phyloP scores from a whole-genome alignment of 2,113 vertebrate genomes.

The Mustela nigripes region DNA sequence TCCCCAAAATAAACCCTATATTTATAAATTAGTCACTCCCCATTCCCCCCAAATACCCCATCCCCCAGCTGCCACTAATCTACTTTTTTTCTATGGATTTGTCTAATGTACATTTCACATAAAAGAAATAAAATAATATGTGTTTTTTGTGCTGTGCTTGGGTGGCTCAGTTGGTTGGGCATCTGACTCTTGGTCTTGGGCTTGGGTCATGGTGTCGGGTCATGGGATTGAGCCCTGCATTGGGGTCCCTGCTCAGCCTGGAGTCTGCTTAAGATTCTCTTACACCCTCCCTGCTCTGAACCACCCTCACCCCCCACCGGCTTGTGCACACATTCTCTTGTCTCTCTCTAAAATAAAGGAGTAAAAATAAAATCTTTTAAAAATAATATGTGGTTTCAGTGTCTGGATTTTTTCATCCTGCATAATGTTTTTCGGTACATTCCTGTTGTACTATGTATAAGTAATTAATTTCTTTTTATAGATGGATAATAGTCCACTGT shows the following conservation, averaged over 20 bases:
- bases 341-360: neutral
- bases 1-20: too few species aligned
- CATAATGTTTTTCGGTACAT: neutral
- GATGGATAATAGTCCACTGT: neutral
- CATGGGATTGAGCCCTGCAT: too few species aligned
- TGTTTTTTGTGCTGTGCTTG: neutral
- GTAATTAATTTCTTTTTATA: neutral
- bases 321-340: neutral
- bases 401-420: neutral
- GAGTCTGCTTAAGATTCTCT: neutral
- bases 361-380: neutral
- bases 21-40: too few species aligned
- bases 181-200: too few species aligned
- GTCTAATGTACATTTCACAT: neutral
- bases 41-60: too few species aligned
- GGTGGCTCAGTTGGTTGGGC: too few species aligned
- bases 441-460: neutral
- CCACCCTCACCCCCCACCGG: too few species aligned
- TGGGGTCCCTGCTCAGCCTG: neutral
- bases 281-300: neutral
- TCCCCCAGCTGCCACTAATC: neutral
- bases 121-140: neutral
- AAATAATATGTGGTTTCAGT: neutral
- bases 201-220: too few species aligned
- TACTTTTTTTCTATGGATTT: neutral